phyloP scores from a whole-genome alignment of 1,140 invertebrate species.

The Drosophila miranda region DNA sequence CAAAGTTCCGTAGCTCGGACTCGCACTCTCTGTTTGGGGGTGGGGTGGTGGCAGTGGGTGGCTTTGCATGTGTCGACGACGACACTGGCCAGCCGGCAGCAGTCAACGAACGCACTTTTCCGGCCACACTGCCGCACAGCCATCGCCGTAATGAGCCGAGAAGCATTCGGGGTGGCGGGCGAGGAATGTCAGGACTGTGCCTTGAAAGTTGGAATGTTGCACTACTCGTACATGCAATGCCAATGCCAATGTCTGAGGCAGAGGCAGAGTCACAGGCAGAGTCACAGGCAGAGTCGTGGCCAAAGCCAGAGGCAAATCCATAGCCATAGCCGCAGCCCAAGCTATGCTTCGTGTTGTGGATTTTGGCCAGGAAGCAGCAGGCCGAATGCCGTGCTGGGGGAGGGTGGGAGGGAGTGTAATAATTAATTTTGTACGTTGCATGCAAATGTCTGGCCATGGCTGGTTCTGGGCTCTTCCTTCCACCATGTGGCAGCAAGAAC shows the following conservation, averaged over 20 bases:
- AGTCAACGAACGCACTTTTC: constrained; percentile 80
- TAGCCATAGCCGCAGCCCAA: constrained; percentile 27
- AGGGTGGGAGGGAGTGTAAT: constrained; percentile 51
- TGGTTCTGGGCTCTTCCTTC: constrained; percentile 5
- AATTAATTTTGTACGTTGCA: constrained; percentile 80
- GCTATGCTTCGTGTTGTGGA: constrained; percentile 60
- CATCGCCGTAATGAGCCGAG: constrained; percentile 69
- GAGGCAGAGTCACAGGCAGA: constrained; percentile 14
- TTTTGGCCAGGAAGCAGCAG: constrained; percentile 64
- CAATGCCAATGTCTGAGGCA: constrained; percentile 58
- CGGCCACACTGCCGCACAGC: constrained; percentile 60
- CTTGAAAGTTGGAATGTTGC: constrained; percentile 71
- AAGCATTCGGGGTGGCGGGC: background rate
- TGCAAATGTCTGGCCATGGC: constrained; percentile 69
- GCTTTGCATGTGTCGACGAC: constrained; percentile 49
- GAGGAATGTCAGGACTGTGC: constrained; percentile 50
- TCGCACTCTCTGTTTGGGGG: constrained; percentile 17
- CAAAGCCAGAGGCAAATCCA: constrained; percentile 58
- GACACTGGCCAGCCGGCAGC: constrained; percentile 63
- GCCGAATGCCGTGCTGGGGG: background rate
- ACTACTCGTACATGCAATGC: constrained; percentile 68
- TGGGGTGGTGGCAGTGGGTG: too few species aligned
- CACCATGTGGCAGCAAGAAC: constrained; percentile 59
- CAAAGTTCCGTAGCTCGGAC: constrained; percentile 39
- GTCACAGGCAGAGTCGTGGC: too few species aligned